phyloP scores from a whole-genome alignment of 2,888 invertebrate species.

The Eupithecia dodoneata region DNA sequence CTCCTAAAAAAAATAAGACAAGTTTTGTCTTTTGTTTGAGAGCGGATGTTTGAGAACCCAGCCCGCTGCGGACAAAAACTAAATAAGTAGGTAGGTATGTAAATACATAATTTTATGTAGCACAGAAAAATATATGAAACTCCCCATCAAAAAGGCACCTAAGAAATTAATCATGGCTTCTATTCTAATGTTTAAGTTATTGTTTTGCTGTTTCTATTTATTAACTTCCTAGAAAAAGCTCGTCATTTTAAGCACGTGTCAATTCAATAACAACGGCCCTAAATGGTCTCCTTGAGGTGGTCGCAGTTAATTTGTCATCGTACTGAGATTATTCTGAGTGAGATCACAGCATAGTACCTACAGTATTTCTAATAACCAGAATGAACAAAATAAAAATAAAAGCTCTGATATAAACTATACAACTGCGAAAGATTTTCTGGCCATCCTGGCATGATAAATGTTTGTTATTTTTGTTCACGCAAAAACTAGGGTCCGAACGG shows the following conservation, averaged over 20 bases:
- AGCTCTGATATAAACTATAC: no score
- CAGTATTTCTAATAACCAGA: background rate
- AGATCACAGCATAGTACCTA: background rate
- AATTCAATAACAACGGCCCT: background rate
- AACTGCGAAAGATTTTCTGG: no score
- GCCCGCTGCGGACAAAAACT: no score
- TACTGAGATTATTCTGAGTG: background rate
- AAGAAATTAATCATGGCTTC: background rate
- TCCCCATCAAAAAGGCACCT: background rate
- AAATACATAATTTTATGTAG: background rate
- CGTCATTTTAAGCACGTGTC: slow-evolving; percentile 1
- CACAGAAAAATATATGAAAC: background rate
- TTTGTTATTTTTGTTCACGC: no score
- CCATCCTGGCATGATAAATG: no score
- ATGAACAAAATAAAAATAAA: background rate
- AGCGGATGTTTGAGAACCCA: no score
- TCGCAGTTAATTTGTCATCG: background rate
- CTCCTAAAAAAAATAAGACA: no score
- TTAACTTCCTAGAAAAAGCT: background rate
- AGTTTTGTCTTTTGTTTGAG: no score
- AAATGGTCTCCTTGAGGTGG: background rate
- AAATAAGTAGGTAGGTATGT: no score
- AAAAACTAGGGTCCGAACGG: no score
- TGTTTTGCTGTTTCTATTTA: background rate
- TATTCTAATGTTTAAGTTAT: background rate